Conservation (phyloP, 2,797 vertebrate species). For the Trachops cirrhosus region DNA sequence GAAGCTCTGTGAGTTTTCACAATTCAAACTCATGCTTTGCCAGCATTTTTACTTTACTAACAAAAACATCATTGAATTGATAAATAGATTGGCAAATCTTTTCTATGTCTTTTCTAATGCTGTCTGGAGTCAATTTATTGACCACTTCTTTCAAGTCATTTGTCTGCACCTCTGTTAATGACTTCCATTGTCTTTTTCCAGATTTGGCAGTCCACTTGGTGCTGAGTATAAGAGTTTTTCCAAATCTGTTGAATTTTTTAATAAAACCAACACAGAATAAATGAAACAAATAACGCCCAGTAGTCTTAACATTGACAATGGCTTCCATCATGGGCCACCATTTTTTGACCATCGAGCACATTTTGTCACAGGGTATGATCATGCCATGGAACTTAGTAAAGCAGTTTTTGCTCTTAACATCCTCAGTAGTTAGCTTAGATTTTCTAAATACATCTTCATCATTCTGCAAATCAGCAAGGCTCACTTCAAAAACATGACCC, state of each 20-base stretch:
- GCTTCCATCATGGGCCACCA: background rate
- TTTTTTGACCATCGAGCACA: background rate
- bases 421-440: background rate
- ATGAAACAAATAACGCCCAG: background rate
- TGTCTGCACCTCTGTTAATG: background rate
- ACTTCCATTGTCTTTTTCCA: background rate
- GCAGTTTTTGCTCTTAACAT: background rate
- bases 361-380: background rate
- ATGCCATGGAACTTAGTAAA: background rate
- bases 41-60: background rate
- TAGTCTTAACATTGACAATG: background rate
- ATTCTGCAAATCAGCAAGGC: background rate
- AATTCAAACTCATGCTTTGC: background rate
- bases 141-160: background rate
- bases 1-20: background rate
- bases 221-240: background rate
- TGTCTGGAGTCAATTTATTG: background rate
- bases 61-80: background rate
- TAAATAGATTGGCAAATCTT: background rate
- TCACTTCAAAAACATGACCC: background rate
- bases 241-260: background rate
- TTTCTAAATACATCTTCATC: background rate
- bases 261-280: background rate
- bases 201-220: background rate
- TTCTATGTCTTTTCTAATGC: background rate